Percentiles rank a stretch among this genome's conserved stretches.
Evolutionary conservation across 2,888 invertebrate species (phyloP).

Genomic region (Embidobia sp.): DNA sequence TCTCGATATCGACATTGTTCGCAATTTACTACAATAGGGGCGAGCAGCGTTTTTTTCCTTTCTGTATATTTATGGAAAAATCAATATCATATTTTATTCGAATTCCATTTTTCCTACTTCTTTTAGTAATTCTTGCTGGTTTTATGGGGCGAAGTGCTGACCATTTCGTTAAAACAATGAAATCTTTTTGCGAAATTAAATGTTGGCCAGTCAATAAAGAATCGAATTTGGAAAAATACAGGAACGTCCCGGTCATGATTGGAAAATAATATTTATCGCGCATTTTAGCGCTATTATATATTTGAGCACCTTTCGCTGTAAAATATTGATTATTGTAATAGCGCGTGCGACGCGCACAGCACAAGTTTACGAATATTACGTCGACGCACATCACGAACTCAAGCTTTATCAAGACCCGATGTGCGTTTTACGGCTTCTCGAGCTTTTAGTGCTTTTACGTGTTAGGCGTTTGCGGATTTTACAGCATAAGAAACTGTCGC

Average conservation of each 20-base stretch:
- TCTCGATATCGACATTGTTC: slow-evolving; percentile 37
- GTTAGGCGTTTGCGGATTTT: slow-evolving; percentile 41
- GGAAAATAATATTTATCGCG: too few relatives aligned
- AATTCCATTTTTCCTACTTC: slow-evolving; percentile 1
- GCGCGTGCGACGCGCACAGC: slow-evolving; percentile 14
- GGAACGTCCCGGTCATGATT: too few relatives aligned
- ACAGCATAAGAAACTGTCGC: slow-evolving; percentile 42
- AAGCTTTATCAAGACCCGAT: slow-evolving; percentile 51
- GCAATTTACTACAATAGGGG: slow-evolving; percentile 4
- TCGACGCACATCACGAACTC: slow-evolving; percentile 42
- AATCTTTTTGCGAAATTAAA: too few relatives aligned
- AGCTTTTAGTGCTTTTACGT: slow-evolving; percentile 59
- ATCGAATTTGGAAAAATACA: too few relatives aligned
- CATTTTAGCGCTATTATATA: too few relatives aligned
- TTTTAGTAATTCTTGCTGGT: too few relatives aligned
- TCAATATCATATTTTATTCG: slow-evolving; percentile 21
- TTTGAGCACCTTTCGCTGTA: too few relatives aligned
- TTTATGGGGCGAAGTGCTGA: too few relatives aligned
- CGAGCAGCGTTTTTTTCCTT: slow-evolving; percentile 17
- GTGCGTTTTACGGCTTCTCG: slow-evolving; percentile 56
- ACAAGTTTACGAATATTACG: slow-evolving; percentile 42
- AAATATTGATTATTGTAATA: slow-evolving; percentile 48
- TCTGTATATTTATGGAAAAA: slow-evolving; percentile 30
- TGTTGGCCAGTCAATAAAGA: too few relatives aligned
- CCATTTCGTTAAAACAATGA: background rate